phyloP scores from a whole-genome alignment of 2,113 vertebrate species.

The Chloropsis cyanopogon region DNA sequence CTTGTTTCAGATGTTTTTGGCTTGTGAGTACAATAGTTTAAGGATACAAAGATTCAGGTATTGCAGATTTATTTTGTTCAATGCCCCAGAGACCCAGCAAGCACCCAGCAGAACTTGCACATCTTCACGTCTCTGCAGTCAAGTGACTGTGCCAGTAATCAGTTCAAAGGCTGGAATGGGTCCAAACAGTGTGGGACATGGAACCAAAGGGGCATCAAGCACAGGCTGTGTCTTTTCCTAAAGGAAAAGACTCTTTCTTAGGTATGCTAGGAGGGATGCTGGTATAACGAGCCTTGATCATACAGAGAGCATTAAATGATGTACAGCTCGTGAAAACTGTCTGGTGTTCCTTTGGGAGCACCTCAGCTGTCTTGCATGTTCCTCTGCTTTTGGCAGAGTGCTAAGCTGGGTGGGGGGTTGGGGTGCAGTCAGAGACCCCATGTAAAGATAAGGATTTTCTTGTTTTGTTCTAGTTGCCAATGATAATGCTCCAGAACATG shows the following conservation, averaged over 20 bases:
- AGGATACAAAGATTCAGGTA: background rate
- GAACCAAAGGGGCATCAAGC: background rate
- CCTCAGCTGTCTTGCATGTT: background rate
- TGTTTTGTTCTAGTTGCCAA: constrained; percentile 86
- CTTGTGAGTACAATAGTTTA: background rate
- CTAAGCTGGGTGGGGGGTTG: background rate
- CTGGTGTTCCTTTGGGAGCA: background rate
- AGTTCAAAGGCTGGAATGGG: background rate
- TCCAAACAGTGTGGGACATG: accelerated
- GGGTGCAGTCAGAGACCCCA: no score
- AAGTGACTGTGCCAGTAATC: background rate
- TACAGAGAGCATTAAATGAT: background rate
- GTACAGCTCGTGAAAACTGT: accelerated
- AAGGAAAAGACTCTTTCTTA: background rate
- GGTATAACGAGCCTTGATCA: accelerated
- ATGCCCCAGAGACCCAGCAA: no score
- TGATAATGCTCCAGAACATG: constrained; percentile 93
- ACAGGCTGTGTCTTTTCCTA: background rate
- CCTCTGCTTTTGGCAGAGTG: background rate
- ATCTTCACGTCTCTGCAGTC: background rate
- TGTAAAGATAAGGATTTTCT: background rate
- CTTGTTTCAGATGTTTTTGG: background rate
- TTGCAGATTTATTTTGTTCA: background rate
- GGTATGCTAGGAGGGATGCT: background rate
- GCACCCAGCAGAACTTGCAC: background rate